Conservation (phyloP, 2,888 invertebrate species). For the Drosophila recens region DNA sequence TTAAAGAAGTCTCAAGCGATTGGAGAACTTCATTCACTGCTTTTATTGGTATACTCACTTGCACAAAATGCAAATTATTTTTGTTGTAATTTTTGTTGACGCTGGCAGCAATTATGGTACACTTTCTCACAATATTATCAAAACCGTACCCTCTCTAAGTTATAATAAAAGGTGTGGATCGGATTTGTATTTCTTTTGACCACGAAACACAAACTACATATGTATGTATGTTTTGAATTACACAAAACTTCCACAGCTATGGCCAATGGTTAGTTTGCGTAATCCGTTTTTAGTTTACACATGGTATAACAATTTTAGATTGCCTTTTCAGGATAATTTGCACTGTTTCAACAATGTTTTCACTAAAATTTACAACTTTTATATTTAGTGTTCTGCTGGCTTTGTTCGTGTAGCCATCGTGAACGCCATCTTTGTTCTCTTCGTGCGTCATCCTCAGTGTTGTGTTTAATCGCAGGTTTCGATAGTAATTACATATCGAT, state of each 20-base stretch:
- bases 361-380: conserved; percentile 48
- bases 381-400: conserved; percentile 58
- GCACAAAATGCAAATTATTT: conserved; percentile 32
- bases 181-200: conserved; percentile 59
- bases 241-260: conserved; percentile 49
- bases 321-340: conserved; percentile 31
- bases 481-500: conserved; percentile 44
- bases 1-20: conserved; percentile 16
- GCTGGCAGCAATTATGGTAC: conserved; percentile 15
- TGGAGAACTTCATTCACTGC: conserved; percentile 28
- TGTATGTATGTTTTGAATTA: conserved; percentile 56
- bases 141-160: conserved; percentile 24
- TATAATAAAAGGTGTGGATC: conserved; percentile 51
- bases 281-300: conserved; percentile 54
- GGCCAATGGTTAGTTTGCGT: conserved; percentile 43
- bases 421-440: conserved; percentile 70
- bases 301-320: conserved; percentile 35
- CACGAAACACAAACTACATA: conserved; percentile 57
- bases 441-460: conserved; percentile 64
- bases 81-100: conserved; percentile 11
- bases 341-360: conserved; percentile 39
- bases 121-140: conserved; percentile 26
- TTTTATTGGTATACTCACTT: conserved; percentile 47
- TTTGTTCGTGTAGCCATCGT: conserved; percentile 66
- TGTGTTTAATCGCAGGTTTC: conserved; percentile 37